phyloP scores from a whole-genome alignment of 2,888 invertebrate species.

The Spilarctia lutea region DNA sequence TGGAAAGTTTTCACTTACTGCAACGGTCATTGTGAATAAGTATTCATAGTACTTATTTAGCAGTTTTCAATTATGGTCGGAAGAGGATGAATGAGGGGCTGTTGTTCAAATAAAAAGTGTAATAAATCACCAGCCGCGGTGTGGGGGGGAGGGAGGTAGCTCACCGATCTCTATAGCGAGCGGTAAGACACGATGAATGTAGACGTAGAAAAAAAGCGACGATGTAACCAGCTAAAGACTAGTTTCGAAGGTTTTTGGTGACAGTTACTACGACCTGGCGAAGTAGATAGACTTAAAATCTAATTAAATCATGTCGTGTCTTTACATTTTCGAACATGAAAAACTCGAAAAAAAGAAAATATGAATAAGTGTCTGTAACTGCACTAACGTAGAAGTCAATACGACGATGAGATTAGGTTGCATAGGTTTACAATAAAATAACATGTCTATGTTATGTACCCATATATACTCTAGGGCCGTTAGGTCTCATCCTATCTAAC shows the following conservation, averaged over 20 bases:
- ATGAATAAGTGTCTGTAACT: background rate
- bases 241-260: background rate
- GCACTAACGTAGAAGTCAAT: background rate
- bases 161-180: background rate
- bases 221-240: background rate
- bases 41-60: constrained; percentile 6
- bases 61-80: constrained; percentile 23
- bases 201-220: background rate
- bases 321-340: background rate
- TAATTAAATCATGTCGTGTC: background rate
- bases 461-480: too few species aligned
- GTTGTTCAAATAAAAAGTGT: constrained; percentile 26
- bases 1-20: background rate
- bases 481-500: too few species aligned
- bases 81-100: constrained; percentile 20
- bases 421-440: too few species aligned
- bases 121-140: constrained; percentile 15
- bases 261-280: too few species aligned
- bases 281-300: background rate
- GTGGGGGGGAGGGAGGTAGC: background rate
- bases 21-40: constrained; percentile 4
- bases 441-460: too few species aligned
- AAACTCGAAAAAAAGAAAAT: background rate
- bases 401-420: background rate
- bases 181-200: background rate